phyloP scores from a whole-genome alignment of 2,113 vertebrate genomes.

The Trematomus loennbergii region DNA sequence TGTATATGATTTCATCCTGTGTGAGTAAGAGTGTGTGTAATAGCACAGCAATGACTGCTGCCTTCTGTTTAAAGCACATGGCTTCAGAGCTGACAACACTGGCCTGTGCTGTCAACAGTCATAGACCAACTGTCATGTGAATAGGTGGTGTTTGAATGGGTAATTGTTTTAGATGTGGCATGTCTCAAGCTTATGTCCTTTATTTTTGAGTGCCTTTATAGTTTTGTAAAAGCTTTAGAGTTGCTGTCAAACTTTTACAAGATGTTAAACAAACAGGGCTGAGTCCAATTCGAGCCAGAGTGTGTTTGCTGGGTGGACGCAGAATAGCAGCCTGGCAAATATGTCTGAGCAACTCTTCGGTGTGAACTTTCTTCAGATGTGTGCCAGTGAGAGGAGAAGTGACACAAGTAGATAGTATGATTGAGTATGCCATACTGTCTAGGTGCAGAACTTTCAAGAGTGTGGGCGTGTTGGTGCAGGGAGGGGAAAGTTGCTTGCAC shows the following conservation, averaged over 20 bases:
- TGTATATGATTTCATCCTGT: conserved; percentile 23
- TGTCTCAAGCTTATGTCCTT: neutral
- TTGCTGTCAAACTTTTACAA: conserved; percentile 61
- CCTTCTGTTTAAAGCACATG: conserved; percentile 61
- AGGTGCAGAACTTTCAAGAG: conserved; percentile 18
- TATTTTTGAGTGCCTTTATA: neutral
- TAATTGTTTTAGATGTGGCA: neutral
- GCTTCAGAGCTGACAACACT: conserved; percentile 61
- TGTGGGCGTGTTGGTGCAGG: conserved; percentile 6
- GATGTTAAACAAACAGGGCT: conserved; percentile 35
- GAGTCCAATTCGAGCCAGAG: neutral
- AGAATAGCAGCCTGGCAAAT: conserved; percentile 11
- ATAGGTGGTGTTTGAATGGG: neutral
- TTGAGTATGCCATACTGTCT: conserved; percentile 6
- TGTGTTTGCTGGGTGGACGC: conserved; percentile 53
- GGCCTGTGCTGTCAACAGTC: conserved; percentile 58
- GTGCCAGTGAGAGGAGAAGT: neutral
- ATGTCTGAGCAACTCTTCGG: neutral
- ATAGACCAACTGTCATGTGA: conserved; percentile 53
- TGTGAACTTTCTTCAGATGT: conserved; percentile 12
- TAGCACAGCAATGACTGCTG: conserved; percentile 33
- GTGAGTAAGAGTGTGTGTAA: conserved; percentile 54
- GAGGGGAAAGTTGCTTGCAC: conserved; percentile 73
- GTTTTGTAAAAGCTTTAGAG: neutral
- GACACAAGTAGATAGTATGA: conserved; percentile 56